phyloP scores from a whole-genome alignment of 2,888 invertebrate genomes.

The Ceratothoa steindachneri region DNA sequence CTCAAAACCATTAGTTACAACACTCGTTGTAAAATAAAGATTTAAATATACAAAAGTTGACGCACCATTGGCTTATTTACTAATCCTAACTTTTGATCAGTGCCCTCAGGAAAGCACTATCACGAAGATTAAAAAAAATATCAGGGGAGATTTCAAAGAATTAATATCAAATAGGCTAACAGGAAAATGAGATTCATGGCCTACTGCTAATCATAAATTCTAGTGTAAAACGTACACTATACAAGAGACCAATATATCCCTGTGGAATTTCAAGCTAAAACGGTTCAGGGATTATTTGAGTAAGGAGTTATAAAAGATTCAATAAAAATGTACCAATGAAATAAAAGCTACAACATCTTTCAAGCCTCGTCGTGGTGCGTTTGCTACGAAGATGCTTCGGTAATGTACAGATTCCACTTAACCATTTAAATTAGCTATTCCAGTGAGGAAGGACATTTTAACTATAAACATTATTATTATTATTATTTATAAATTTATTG shows the following conservation, averaged over 20 bases:
- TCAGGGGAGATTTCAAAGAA: conserved; percentile 31
- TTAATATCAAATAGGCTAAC: conserved; percentile 45
- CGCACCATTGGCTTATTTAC: neutral
- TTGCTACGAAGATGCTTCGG: neutral
- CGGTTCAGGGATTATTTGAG: neutral
- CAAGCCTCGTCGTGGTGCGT: neutral
- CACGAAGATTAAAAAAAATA: neutral
- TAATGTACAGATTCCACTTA: neutral
- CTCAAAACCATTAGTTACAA: too few species aligned
- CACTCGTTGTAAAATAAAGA: neutral
- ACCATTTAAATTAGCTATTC: neutral
- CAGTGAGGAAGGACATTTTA: too few species aligned
- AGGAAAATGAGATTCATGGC: conserved; percentile 38
- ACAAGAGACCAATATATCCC: conserved; percentile 19
- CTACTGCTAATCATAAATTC: conserved; percentile 29
- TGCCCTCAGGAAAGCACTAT: conserved; percentile 1
- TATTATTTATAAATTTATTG: neutral
- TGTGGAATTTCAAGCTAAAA: neutral
- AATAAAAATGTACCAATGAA: neutral
- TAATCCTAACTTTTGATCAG: conserved; percentile 3
- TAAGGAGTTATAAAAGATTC: neutral
- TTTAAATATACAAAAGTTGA: neutral
- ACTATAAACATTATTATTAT: too few species aligned
- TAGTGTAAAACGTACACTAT: conserved; percentile 45
- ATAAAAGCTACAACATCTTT: neutral